Base-by-base conservation (phyloP, 2,797 vertebrate species). In the Poecile montanus region DNA sequence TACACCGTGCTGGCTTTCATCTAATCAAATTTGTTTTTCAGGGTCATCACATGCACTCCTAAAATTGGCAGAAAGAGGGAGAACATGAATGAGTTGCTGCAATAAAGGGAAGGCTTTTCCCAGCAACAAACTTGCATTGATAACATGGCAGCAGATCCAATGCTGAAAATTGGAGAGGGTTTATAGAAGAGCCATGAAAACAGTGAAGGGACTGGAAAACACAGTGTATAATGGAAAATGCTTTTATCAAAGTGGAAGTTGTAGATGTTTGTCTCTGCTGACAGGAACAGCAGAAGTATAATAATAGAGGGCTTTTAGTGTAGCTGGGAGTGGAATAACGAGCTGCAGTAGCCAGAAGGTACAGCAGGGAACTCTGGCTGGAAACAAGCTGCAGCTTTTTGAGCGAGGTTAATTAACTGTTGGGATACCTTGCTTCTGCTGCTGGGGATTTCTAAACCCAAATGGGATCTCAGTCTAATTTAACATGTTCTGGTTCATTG, bases 41-140 rank as follows among this genome's bases (percentile, higher is more conserved):
- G 63, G 71, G 77, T 87, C 91, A 70, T 95, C 94, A 95, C 88
- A 45, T 82, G 95, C 40, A 4, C 63, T 90, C 48, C 62, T 91
- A 76, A 94, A 95, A 88, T 79, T 95, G 93, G 63, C 88, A 87
- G 95, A 88, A 88, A 95, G 80, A 65, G 84, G 51, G 71, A 88
- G 93, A 86, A 54, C 83, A 15, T 76, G 83, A 91, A 93, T 90
- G 88, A 85, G 67, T 84, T 76, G 80, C 77, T 88, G 74, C 72
- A 95, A 87, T 96, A 95, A 96, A 93, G 71, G 90, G 83, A 79
- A 93, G 83, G 80, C 77, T 96, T 96, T 95, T 93, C 90, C 93
- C 63, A 85, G 80, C 85, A 91, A 53, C 74, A 82, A 16, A 87
- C 71, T 91, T 85, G 81, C 38, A 76, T 81, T 95, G 93, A 60